These are phyloP conservation scores for Drosophila nannoptera DNA, from an alignment of 1,140 invertebrate species.

Conservation along the genomic window DNA sequence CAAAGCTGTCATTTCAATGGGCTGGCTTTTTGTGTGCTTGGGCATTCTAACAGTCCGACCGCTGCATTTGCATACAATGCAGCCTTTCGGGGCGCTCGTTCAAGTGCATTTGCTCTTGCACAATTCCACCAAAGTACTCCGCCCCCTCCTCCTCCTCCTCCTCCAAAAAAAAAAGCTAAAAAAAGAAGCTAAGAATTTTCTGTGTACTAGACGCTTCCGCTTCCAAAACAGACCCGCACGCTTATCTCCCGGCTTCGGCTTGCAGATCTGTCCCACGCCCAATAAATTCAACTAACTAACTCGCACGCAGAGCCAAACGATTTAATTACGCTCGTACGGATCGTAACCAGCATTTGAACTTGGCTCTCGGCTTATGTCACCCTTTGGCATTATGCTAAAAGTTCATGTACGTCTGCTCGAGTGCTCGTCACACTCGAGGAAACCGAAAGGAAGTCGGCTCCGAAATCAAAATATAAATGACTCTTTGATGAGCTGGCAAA, in stretches of 20 bases:
- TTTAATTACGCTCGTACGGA: constrained; percentile 59
- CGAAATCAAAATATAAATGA: constrained; percentile 56
- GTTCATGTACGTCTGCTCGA: constrained; percentile 51
- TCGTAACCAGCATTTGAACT: constrained; percentile 58
- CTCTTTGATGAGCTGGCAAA: constrained; percentile 64
- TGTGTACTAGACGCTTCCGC: no score
- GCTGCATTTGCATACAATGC: constrained; percentile 68
- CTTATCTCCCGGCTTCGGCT: constrained; percentile 45
- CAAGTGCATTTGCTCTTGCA: constrained; percentile 67
- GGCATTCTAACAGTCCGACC: constrained; percentile 31
- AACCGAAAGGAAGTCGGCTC: constrained; percentile 61
- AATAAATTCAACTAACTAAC: constrained; percentile 62
- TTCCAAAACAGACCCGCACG: background rate
- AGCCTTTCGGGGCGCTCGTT: constrained; percentile 27
- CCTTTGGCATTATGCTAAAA: constrained; percentile 22
- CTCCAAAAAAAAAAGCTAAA: background rate
- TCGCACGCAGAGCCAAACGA: constrained; percentile 43
- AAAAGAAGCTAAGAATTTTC: background rate
- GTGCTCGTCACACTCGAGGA: constrained; percentile 61
- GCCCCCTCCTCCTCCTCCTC: constrained; percentile 59
- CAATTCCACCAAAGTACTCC: constrained; percentile 45
- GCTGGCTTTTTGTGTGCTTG: constrained; percentile 55
- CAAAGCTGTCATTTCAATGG: constrained; percentile 57
- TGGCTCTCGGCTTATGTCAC: constrained; percentile 48
- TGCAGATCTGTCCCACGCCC: constrained; percentile 66